Conservation (phyloP, 2,797 vertebrate genomes). For the Aplochiton taeniatus region DNA sequence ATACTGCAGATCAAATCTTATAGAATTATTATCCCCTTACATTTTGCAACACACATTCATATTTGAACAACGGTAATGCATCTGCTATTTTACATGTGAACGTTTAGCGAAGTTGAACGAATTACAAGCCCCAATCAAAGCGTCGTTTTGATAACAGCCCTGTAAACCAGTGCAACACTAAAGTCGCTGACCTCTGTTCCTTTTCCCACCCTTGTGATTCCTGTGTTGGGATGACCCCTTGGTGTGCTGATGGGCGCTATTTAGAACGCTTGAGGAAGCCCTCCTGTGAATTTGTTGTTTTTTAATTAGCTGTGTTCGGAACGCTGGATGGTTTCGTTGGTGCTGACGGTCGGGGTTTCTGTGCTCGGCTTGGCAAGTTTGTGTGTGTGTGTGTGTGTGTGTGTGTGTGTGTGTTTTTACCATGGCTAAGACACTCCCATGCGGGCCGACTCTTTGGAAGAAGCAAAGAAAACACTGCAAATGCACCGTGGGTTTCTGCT, state of each 20-base stretch:
- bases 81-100: background rate
- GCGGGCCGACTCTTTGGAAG: slow-evolving; percentile 42
- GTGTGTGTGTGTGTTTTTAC: slow-evolving; percentile 27
- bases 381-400: too few relatives aligned
- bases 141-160: slow-evolving; percentile 34
- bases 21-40: too few relatives aligned
- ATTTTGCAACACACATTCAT: too few relatives aligned
- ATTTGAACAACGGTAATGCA: too few relatives aligned
- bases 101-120: background rate
- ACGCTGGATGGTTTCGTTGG: slow-evolving; percentile 63
- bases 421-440: slow-evolving; percentile 59
- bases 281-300: slow-evolving; percentile 82
- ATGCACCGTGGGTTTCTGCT: too few relatives aligned
- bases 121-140: too few relatives aligned
- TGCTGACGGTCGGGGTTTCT: slow-evolving; percentile 78
- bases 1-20: too few relatives aligned
- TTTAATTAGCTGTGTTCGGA: slow-evolving; percentile 80
- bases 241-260: slow-evolving; percentile 81
- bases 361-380: slow-evolving; percentile 34
- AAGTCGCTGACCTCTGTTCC: slow-evolving; percentile 57
- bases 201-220: slow-evolving; percentile 44
- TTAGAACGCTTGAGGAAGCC: slow-evolving; percentile 73
- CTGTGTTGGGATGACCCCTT: slow-evolving; percentile 65
- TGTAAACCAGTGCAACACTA: slow-evolving; percentile 51
- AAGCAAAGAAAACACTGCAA: background rate